phyloP scores from a whole-genome alignment of 2,113 vertebrate genomes.

The Rhinopomastus cyanomelas region DNA sequence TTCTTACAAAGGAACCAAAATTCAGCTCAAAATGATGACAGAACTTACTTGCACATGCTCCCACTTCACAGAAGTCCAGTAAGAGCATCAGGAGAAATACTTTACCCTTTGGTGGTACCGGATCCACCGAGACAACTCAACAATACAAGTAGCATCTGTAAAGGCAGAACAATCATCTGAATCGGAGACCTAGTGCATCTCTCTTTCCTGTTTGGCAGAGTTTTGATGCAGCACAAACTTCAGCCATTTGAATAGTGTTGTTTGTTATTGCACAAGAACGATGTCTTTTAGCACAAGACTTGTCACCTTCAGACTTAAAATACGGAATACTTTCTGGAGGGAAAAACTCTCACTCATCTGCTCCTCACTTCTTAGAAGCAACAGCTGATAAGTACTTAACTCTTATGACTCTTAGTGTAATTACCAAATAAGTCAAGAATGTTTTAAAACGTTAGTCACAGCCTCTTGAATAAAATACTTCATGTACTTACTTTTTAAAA shows the following conservation, averaged over 20 bases:
- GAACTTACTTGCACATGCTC: neutral
- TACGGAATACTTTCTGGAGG: neutral
- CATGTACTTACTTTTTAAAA: neutral
- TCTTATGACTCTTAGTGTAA: conserved; percentile 10
- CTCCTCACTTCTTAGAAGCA: neutral
- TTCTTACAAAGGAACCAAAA: neutral
- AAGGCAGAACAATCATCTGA: neutral
- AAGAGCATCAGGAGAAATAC: neutral
- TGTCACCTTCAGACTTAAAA: neutral
- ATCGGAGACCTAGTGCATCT: neutral
- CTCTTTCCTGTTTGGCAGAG: neutral
- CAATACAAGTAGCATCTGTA: neutral
- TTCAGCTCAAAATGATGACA: neutral
- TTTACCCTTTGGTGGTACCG: neutral
- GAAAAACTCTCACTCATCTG: neutral
- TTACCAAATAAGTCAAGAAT: conserved; percentile 19
- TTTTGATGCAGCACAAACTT: neutral
- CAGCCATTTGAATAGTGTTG: accelerated
- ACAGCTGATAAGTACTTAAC: neutral
- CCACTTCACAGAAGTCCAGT: neutral
- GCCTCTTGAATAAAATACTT: conserved; percentile 13
- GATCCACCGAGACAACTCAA: neutral
- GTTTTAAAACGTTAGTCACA: neutral
- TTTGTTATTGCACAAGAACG: neutral
- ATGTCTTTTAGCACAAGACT: neutral